phyloP scores from a whole-genome alignment of 2,113 vertebrate genomes.

The Etheostoma cragini region DNA sequence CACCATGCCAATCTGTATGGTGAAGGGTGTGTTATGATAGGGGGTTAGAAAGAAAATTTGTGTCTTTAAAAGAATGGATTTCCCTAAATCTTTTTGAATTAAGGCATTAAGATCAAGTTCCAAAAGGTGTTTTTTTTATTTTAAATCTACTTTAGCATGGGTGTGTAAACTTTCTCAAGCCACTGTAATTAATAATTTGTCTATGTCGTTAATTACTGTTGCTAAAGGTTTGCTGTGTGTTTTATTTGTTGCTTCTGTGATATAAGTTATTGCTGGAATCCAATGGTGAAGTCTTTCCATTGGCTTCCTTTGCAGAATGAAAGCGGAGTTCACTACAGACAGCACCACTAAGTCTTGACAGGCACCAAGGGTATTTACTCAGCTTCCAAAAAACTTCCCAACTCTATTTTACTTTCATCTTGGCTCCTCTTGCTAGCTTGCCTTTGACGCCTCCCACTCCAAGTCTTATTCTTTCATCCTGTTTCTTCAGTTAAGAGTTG shows the following conservation, averaged over 20 bases:
- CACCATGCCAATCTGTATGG: too few relatives aligned
- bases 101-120: too few relatives aligned
- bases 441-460: slow-evolving; percentile 56
- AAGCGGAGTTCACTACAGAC: slow-evolving; percentile 44
- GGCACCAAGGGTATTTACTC: slow-evolving; percentile 69
- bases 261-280: slow-evolving; percentile 26
- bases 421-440: slow-evolving; percentile 56
- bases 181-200: slow-evolving; percentile 20
- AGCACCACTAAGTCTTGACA: slow-evolving; percentile 56
- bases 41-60: too few relatives aligned
- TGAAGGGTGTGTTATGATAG: too few relatives aligned
- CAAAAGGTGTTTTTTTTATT: too few relatives aligned
- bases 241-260: slow-evolving; percentile 25
- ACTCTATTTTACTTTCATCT: slow-evolving; percentile 69
- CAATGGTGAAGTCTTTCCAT: slow-evolving; percentile 2
- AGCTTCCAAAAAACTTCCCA: slow-evolving; percentile 65
- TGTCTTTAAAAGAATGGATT: too few relatives aligned
- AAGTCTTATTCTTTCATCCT: slow-evolving; percentile 54
- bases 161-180: too few relatives aligned
- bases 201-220: slow-evolving; percentile 12
- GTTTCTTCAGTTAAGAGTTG: slow-evolving; percentile 43
- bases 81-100: too few relatives aligned
- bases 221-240: slow-evolving; percentile 33
- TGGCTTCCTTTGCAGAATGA: slow-evolving; percentile 48
- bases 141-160: too few relatives aligned